Evolutionary conservation across 1,140 invertebrate species (phyloP), one percentile per base, ranked within the genome.

Genomic region (Heliconius melpomene): DNA sequence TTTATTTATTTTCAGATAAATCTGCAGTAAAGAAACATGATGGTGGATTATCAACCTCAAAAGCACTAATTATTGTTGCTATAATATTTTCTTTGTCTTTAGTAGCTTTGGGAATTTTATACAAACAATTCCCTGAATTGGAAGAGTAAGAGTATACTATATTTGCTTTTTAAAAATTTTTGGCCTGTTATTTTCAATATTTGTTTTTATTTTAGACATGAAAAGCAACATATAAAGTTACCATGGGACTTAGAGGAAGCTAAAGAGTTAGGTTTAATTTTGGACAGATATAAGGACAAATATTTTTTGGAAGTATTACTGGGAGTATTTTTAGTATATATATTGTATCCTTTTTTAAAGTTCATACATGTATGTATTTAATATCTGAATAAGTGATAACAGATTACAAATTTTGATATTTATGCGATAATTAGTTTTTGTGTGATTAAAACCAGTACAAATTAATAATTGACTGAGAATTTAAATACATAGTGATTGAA

Each of bases 191-290:
- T 77, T 36, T 46, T 52, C 18, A 36, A 46, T 29, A 72, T 75
- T 52, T 71, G 46, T n/a, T 82, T 83, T 81, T 88, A 82, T 97
- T 97, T 88, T 94, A 99, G 99, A 78, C 95, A 98, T 89, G 99
- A 99, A 93, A 97, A 96, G 88, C 94, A 97, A 86, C 96, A 98
- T 94, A 96, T 99, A 79, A 99, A 98, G 94, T 94, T 99, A 82
- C 99, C 99, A 72, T 96, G 96, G 91, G 97, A 99, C 92, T 97
- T 99, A 84, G 98, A 99, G 92, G 98, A 99, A 95, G 99, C 99
- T 8, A 99, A 99, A 95, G 96, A 98, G 88, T 94, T 99, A 74
- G 99, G 99, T 81, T 96, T 96, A 92, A 96, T 99, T 54, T 95
- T 99, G 83, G 97, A 97, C 91, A 95, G 96, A 85, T 99, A 99